These are phyloP conservation scores for Dermatophagoides farinae DNA, from an alignment of 1,140 invertebrate genomes.

Conservation along the genomic window DNA sequence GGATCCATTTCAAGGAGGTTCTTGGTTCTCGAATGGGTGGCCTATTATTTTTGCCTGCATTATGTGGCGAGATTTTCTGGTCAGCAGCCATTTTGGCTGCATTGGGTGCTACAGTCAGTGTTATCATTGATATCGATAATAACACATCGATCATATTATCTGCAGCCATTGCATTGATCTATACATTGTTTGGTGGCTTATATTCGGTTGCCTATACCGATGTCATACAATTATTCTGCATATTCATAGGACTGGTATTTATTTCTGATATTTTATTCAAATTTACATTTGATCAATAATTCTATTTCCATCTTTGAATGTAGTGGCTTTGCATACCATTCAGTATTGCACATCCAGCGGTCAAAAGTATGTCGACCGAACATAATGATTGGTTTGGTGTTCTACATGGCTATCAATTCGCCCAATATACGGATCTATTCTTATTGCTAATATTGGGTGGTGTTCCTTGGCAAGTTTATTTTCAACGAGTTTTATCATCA, in stretches of 20 bases:
- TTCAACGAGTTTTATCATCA: constrained; percentile 86
- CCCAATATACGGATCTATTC: constrained; percentile 71
- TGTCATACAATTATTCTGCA: constrained; percentile 94
- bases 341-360: constrained; percentile 63
- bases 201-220: constrained; percentile 97
- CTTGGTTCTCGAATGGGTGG: constrained; percentile 94
- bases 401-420: constrained; percentile 46
- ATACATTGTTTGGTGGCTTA: constrained; percentile 88
- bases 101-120: constrained; percentile 74
- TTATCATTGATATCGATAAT: constrained; percentile 89
- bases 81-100: constrained; percentile 88
- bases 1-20: constrained; percentile 83
- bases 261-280: neutral
- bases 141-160: constrained; percentile 78
- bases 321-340: constrained; percentile 94
- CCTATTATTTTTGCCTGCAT: constrained; percentile 78
- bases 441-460: constrained; percentile 84
- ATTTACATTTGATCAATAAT: constrained; percentile 5
- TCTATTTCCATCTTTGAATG: constrained; percentile 10
- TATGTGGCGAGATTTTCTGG: constrained; percentile 95
- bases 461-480: constrained; percentile 98
- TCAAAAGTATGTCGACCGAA: constrained; percentile 48
- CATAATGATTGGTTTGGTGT: constrained; percentile 73
- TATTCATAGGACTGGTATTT: constrained; percentile 76
- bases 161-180: constrained; percentile 84